These are phyloP conservation scores for Lathamus discolor DNA, from an alignment of 2,113 vertebrate genomes.

Conservation along the genomic window DNA sequence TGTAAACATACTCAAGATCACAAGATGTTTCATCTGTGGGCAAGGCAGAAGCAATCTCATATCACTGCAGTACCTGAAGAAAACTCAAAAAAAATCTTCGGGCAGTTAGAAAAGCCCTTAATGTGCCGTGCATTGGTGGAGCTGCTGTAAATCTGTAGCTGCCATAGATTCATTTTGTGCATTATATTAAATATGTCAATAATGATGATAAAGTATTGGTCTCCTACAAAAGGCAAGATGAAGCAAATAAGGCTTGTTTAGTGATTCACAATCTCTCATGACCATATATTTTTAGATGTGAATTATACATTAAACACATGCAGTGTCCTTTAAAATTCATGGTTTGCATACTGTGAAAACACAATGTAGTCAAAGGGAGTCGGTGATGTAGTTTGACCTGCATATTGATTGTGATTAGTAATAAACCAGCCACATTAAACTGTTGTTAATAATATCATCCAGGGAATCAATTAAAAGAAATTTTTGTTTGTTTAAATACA, in stretches of 20 bases:
- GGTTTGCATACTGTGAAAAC: neutral
- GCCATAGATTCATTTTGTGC: neutral
- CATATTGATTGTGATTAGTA: neutral
- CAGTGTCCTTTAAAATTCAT: neutral
- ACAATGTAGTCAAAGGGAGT: neutral
- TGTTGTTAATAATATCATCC: neutral
- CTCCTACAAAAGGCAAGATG: neutral
- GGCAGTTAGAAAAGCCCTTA: constrained; percentile 14
- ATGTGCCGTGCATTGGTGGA: neutral
- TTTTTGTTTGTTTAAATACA: constrained; percentile 55
- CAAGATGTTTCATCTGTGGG: constrained; percentile 33
- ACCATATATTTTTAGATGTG: neutral
- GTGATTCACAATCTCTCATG: neutral
- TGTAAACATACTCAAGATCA: constrained; percentile 36
- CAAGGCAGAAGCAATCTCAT: constrained; percentile 9
- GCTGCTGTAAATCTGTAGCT: neutral
- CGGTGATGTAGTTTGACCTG: neutral
- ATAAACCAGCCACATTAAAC: neutral
- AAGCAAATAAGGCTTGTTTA: neutral
- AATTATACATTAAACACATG: neutral
- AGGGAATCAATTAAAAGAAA: constrained; percentile 22
- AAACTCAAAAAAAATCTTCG: constrained; percentile 17
- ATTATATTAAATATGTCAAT: neutral
- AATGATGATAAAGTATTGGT: neutral
- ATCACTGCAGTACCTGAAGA: constrained; percentile 24